These are phyloP conservation scores for Yoshiicerus persimilis DNA, from an alignment of 1,140 invertebrate genomes.

Conservation along the genomic window DNA sequence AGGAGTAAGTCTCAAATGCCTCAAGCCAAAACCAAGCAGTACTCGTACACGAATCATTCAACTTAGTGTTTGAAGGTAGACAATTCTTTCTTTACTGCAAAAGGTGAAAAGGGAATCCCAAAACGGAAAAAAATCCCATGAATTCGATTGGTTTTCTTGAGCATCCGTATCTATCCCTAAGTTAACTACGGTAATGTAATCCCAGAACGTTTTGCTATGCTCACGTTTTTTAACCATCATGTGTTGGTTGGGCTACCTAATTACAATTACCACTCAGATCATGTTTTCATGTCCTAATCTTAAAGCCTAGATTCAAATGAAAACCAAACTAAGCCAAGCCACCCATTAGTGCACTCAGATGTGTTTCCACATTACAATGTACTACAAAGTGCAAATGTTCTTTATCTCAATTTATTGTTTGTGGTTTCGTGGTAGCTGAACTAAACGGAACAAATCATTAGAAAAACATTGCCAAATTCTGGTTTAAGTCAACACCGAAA, in stretches of 20 bases:
- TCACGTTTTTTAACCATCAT: background rate
- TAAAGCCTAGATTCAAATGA: background rate
- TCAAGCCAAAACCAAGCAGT: background rate
- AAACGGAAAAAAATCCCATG: background rate
- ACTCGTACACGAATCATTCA: background rate
- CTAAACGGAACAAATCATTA: background rate
- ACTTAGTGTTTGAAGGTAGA: background rate
- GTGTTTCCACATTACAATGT: background rate
- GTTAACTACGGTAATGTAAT: background rate
- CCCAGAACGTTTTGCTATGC: background rate
- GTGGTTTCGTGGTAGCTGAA: background rate
- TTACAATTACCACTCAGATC: background rate
- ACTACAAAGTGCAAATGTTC: background rate
- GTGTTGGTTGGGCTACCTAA: background rate
- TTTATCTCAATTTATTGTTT: background rate
- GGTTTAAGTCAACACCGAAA: slow-evolving; percentile 2
- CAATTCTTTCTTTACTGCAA: background rate
- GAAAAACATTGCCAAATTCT: background rate
- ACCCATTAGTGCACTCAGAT: background rate
- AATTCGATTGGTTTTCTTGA: background rate
- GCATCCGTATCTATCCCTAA: background rate
- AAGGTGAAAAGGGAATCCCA: slow-evolving; percentile 15
- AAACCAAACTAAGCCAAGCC: background rate
- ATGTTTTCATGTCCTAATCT: background rate
- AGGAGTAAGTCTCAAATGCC: background rate